Evolutionary conservation across 2,888 invertebrate species (phyloP).

Genomic region (Drosophila affinis): DNA sequence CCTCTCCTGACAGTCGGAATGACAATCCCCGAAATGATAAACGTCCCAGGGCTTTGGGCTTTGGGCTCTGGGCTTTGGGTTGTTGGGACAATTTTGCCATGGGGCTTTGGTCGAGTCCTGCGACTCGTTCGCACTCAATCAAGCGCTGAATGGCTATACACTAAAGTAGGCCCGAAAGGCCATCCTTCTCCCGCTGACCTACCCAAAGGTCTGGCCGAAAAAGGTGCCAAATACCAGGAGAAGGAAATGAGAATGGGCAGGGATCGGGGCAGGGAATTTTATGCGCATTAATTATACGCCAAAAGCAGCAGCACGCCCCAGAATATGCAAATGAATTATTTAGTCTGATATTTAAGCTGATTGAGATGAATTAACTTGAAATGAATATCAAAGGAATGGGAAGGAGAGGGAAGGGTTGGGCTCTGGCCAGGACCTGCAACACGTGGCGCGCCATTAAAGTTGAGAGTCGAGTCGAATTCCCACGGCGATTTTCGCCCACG

Average conservation of each 20-base stretch:
- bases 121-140: slow-evolving; percentile 32
- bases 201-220: slow-evolving; percentile 16
- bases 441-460: slow-evolving; percentile 39
- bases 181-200: background rate
- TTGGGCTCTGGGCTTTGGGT: slow-evolving; percentile 6
- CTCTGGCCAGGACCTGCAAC: slow-evolving; percentile 26
- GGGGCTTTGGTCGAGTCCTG: slow-evolving; percentile 7
- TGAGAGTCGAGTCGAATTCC: slow-evolving; percentile 24
- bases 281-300: slow-evolving; percentile 72
- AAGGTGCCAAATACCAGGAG: slow-evolving; percentile 57
- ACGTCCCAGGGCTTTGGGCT: slow-evolving; percentile 21
- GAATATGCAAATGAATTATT: slow-evolving; percentile 67
- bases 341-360: slow-evolving; percentile 72
- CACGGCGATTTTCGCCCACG: slow-evolving; percentile 30
- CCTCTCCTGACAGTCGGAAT: slow-evolving; percentile 10
- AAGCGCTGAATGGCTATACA: slow-evolving; percentile 7
- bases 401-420: slow-evolving; percentile 6
- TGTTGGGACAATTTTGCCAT: slow-evolving; percentile 39
- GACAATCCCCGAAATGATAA: slow-evolving; percentile 35
- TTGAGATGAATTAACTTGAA: slow-evolving; percentile 72
- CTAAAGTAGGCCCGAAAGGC: background rate
- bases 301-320: slow-evolving; percentile 11
- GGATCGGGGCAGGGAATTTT: slow-evolving; percentile 55
- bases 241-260: slow-evolving; percentile 1
- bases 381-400: slow-evolving; percentile 50